These are phyloP conservation scores for Lampris incognitus DNA, from an alignment of 2,113 vertebrate species.

Conservation along the genomic window DNA sequence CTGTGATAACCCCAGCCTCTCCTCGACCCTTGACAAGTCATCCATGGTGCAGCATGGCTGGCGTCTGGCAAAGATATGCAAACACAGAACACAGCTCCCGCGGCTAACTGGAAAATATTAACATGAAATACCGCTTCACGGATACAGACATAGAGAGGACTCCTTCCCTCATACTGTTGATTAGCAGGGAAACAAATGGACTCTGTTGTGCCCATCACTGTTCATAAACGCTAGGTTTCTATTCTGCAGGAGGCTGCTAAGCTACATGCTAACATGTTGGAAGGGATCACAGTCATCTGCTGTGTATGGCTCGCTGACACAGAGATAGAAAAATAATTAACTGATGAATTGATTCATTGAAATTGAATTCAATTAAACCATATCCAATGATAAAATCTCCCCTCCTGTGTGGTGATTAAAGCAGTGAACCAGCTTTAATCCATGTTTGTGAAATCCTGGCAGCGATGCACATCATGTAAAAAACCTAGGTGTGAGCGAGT, in stretches of 20 bases:
- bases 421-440: background rate
- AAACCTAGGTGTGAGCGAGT: conserved; percentile 23
- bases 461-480: background rate
- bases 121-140: too few relatives aligned
- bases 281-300: background rate
- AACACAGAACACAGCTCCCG: background rate
- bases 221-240: background rate
- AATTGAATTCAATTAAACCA: background rate
- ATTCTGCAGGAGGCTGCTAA: background rate
- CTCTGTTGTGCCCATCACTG: background rate
- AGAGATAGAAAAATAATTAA: background rate
- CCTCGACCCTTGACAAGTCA: conserved; percentile 14
- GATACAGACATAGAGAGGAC: too few relatives aligned
- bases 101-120: too few relatives aligned
- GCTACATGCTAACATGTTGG: background rate
- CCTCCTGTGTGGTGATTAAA: background rate
- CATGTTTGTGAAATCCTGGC: background rate
- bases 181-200: background rate
- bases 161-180: too few relatives aligned
- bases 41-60: background rate
- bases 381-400: background rate
- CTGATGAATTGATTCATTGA: too few relatives aligned
- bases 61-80: background rate
- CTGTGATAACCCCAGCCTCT: conserved; percentile 2
- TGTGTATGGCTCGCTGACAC: background rate